phyloP scores from a whole-genome alignment of 2,797 vertebrate species.

The Rhinoraja longicauda region DNA sequence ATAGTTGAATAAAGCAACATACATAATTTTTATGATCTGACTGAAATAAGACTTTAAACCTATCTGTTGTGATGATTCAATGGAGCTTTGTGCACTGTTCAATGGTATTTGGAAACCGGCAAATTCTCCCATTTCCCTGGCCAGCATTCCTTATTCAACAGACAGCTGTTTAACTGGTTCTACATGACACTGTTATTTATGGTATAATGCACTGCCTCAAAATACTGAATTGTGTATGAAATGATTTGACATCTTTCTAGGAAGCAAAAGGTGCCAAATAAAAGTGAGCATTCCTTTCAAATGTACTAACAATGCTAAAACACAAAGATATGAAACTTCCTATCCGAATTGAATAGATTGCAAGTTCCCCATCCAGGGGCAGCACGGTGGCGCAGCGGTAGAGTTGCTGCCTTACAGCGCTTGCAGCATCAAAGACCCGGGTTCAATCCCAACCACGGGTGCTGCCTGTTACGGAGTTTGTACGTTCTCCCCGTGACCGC shows the following conservation, averaged over 20 bases:
- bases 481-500: too few species aligned
- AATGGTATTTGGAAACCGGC: not conserved
- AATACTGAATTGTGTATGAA: not conserved
- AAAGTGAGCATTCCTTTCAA: not conserved
- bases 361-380: not conserved
- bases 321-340: not conserved
- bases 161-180: not conserved
- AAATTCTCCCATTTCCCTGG: constrained; percentile 6
- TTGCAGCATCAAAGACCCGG: too few species aligned
- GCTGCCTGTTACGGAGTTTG: too few species aligned
- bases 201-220: not conserved
- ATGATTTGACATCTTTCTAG: not conserved
- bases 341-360: not conserved
- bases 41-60: not conserved
- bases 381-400: too few species aligned
- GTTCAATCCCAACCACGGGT: too few species aligned
- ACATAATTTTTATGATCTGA: not conserved
- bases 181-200: not conserved
- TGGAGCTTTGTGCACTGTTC: not conserved
- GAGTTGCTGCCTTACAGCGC: too few species aligned
- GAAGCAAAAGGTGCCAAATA: not conserved
- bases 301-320: not conserved
- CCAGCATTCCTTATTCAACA: not conserved
- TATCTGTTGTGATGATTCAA: not conserved
- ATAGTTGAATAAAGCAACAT: not conserved